Evolutionary conservation across 2,113 vertebrate species (phyloP).

Genomic region (pig (Sus scrofa)): DNA sequence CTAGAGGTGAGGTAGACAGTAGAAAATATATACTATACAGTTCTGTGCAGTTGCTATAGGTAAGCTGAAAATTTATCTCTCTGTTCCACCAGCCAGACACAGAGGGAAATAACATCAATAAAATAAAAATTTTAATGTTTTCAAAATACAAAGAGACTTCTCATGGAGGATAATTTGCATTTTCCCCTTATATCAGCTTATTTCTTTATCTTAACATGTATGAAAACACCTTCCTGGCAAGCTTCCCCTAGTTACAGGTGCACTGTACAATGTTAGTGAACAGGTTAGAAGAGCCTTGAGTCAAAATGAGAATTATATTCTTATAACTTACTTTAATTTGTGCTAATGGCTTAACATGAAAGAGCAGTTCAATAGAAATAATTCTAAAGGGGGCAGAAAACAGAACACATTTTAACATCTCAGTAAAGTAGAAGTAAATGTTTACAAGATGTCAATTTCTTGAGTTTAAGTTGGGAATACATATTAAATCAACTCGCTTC

Average conservation of each 20-base stretch:
- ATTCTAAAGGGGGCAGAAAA: neutral
- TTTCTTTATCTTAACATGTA: neutral
- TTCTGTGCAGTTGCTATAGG: neutral
- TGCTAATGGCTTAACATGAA: neutral
- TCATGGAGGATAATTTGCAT: neutral
- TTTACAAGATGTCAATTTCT: constrained; percentile 23
- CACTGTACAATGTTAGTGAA: neutral
- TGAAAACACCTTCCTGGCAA: neutral
- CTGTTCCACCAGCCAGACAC: neutral
- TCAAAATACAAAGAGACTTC: neutral
- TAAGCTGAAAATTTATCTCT: neutral
- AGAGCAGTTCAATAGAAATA: neutral
- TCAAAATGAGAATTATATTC: neutral
- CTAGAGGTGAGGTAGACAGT: neutral
- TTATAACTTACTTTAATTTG: neutral
- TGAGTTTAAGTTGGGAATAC: neutral
- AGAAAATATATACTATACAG: neutral
- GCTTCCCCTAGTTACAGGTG: rapidly evolving
- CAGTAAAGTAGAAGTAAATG: neutral
- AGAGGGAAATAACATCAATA: neutral
- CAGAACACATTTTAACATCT: neutral
- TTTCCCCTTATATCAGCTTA: neutral
- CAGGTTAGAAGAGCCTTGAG: neutral
- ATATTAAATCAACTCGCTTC: neutral
- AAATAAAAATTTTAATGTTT: neutral